Evolutionary conservation across 2,113 vertebrate genomes (phyloP).

Genomic region (Dascyllus trimaculatus): DNA sequence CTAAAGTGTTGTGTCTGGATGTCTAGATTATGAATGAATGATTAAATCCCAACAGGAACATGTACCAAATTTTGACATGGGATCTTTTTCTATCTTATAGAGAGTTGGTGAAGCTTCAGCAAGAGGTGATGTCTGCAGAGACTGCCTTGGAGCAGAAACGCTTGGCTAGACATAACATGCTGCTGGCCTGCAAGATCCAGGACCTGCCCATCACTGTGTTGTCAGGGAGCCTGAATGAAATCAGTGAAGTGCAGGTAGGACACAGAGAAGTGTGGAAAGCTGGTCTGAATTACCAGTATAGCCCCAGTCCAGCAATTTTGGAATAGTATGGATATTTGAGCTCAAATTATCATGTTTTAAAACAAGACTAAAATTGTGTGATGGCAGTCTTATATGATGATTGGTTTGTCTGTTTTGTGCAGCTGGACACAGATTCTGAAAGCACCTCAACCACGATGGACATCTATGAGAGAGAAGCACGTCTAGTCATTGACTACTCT

Average conservation of each 20-base stretch:
- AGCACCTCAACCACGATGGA: constrained; percentile 71
- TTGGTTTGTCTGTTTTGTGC: constrained; percentile 28
- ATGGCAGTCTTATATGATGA: background rate
- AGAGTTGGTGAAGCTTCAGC: constrained; percentile 87
- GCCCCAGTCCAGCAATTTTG: background rate
- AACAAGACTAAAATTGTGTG: no score
- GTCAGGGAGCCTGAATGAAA: constrained; percentile 89
- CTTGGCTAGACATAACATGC: constrained; percentile 89
- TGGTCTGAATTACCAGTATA: background rate
- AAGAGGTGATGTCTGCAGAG: constrained; percentile 85
- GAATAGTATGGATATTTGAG: no score
- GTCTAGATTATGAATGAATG: background rate
- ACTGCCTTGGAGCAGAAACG: constrained; percentile 88
- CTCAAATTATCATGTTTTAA: no score
- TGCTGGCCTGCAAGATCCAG: constrained; percentile 92
- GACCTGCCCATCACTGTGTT: constrained; percentile 85
- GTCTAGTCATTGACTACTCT: constrained; percentile 90
- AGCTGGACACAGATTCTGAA: constrained; percentile 88
- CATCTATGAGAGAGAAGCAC: constrained; percentile 90
- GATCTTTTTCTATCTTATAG: constrained; percentile 65
- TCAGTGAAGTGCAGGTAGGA: constrained; percentile 90
- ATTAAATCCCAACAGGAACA: background rate
- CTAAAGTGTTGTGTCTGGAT: background rate
- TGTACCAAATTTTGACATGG: background rate
- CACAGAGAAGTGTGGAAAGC: background rate